Percentiles rank a stretch among this genome's conserved stretches.
These are phyloP conservation scores for Heterodera carotae DNA, from an alignment of 1,140 invertebrate species.

Conservation along the genomic window DNA sequence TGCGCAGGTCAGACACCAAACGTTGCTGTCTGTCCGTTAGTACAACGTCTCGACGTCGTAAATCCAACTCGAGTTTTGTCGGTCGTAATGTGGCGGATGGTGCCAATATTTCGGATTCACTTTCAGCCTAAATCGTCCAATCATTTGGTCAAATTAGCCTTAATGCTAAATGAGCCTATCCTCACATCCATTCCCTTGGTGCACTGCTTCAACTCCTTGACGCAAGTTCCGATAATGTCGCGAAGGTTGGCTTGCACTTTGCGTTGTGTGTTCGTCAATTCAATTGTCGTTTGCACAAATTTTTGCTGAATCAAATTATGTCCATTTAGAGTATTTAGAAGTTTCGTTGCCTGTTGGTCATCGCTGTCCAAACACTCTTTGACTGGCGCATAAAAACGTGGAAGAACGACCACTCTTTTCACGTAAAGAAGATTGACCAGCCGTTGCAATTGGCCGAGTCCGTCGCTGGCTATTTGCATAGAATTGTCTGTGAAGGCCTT, in stretches of 20 bases:
- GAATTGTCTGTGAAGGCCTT: conserved; percentile 60
- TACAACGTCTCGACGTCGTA: conserved; percentile 41
- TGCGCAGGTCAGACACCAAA: conserved; percentile 51
- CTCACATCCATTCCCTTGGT: conserved; percentile 51
- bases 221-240: conserved; percentile 59
- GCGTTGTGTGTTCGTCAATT: conserved; percentile 44
- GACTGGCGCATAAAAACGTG: conserved; percentile 51
- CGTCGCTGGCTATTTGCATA: conserved; percentile 39
- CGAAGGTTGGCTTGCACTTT: conserved; percentile 47
- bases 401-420: conserved; percentile 46
- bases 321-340: background rate
- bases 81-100: conserved; percentile 41
- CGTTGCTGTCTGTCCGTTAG: conserved; percentile 56
- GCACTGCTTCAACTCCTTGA: conserved; percentile 56
- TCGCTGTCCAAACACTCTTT: conserved; percentile 53
- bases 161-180: background rate
- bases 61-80: conserved; percentile 49
- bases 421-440: conserved; percentile 55
- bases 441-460: conserved; percentile 59
- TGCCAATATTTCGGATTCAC: conserved; percentile 38
- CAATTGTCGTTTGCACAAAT: conserved; percentile 50
- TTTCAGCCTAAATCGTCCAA: conserved; percentile 25
- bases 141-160: conserved; percentile 13
- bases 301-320: conserved; percentile 44
- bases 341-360: background rate